phyloP scores from a whole-genome alignment of 2,888 invertebrate species.

The Drosophila maculinotata region DNA sequence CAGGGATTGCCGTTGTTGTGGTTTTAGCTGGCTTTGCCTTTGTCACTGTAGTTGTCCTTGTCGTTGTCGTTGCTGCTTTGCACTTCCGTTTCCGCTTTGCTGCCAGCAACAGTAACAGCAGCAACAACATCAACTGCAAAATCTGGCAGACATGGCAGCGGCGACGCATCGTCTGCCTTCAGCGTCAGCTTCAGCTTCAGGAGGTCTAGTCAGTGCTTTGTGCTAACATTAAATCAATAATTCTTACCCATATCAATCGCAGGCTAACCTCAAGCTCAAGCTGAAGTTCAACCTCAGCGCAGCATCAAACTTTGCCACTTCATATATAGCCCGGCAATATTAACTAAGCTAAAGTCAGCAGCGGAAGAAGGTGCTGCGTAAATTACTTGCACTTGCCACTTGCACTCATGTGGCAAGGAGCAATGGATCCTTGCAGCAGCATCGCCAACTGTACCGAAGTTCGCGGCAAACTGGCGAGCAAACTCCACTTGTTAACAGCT shows the following conservation, averaged over 20 bases:
- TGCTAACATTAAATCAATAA: constrained; percentile 68
- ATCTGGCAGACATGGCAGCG: constrained; percentile 31
- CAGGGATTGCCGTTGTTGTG: constrained; percentile 64
- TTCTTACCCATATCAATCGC: constrained; percentile 65
- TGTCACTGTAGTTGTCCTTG: constrained; percentile 1
- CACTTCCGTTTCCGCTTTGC: constrained; percentile 70
- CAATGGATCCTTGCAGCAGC: constrained; percentile 11
- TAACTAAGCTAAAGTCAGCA: constrained; percentile 60
- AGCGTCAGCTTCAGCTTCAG: constrained; percentile 29
- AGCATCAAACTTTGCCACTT: constrained; percentile 43
- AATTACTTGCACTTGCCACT: constrained; percentile 45
- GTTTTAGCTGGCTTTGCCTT: constrained; percentile 44
- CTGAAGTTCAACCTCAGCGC: constrained; percentile 18
- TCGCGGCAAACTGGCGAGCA: constrained; percentile 30
- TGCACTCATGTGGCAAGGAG: constrained; percentile 23
- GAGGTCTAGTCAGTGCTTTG: constrained; percentile 54
- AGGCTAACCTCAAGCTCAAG: constrained; percentile 20
- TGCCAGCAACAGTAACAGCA: constrained; percentile 25
- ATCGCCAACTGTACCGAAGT: constrained; percentile 22
- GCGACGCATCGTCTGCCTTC: constrained; percentile 67
- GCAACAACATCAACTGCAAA: constrained; percentile 2
- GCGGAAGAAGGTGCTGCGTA: constrained; percentile 44
- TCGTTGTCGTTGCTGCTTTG: constrained; percentile 51
- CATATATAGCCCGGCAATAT: constrained; percentile 54
- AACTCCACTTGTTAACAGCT: constrained; percentile 74